Evolutionary conservation across 2,888 invertebrate species (phyloP).

Genomic region (Caenorhabditis sp.): DNA sequence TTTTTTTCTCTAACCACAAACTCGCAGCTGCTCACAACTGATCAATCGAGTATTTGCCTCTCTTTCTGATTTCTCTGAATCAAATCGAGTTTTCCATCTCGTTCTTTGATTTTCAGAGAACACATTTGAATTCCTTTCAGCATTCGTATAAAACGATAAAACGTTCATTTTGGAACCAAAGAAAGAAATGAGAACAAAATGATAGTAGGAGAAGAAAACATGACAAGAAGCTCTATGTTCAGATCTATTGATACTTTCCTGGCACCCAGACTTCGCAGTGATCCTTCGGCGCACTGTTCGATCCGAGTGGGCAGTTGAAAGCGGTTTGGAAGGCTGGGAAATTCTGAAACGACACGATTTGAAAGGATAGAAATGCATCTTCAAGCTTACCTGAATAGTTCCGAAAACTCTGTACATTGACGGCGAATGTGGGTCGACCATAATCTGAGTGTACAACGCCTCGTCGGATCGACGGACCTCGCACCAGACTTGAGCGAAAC

Average conservation of each 20-base stretch:
- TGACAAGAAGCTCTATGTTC: conserved; percentile 21
- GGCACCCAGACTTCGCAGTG: conserved; percentile 81
- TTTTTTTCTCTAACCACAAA: background rate
- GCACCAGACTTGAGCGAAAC: conserved; percentile 81
- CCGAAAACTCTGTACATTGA: conserved; percentile 79
- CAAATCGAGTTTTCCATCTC: conserved; percentile 1
- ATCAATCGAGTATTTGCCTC: conserved; percentile 41
- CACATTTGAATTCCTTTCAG: background rate
- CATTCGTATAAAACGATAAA: background rate
- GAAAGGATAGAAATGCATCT: background rate
- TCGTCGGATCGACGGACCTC: conserved; percentile 66
- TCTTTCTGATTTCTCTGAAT: conserved; percentile 2
- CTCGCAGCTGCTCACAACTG: conserved; percentile 17
- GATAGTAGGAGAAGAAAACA: conserved; percentile 4
- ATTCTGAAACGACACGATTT: conserved; percentile 72
- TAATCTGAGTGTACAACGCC: conserved; percentile 68
- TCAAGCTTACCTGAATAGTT: conserved; percentile 57
- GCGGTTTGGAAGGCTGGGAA: conserved; percentile 82
- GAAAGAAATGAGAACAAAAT: conserved; percentile 15
- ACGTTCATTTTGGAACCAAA: conserved; percentile 3
- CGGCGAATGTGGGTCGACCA: conserved; percentile 79
- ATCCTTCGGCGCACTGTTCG: conserved; percentile 73
- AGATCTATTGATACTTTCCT: conserved; percentile 59
- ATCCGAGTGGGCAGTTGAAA: conserved; percentile 79
- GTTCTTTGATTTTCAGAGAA: conserved; percentile 1